A percentile compares a stretch with the other conserved stretches of the same genome.
These are phyloP conservation scores for Galleria mellonella DNA, from an alignment of 1,140 invertebrate species.

Conservation along the genomic window DNA sequence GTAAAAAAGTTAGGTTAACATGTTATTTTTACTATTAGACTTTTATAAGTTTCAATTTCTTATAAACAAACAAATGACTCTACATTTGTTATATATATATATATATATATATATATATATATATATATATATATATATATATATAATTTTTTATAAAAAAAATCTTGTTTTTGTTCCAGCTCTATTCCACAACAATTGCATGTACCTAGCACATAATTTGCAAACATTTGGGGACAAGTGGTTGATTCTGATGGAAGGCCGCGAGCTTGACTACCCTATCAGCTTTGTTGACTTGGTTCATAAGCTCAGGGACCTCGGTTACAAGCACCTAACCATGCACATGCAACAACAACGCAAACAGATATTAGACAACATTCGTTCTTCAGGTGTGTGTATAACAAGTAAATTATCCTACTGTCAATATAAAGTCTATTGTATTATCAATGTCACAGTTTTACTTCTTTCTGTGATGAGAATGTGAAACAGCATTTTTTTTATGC, in stretches of 20 bases:
- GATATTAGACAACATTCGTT: constrained; percentile 81
- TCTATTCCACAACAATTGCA: constrained; percentile 95
- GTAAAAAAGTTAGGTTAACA: background rate
- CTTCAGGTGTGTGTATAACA: constrained; percentile 76
- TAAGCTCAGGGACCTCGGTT: constrained; percentile 80
- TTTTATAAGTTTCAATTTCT: too few species aligned
- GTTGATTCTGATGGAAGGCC: constrained; percentile 50
- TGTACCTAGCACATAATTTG: constrained; percentile 88
- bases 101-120: too few species aligned
- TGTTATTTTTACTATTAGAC: background rate
- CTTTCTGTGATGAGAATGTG: too few species aligned
- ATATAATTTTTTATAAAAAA: too few species aligned
- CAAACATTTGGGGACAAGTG: constrained; percentile 79
- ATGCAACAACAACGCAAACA: constrained; percentile 83
- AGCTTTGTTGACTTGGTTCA: constrained; percentile 68
- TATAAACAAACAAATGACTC: too few species aligned
- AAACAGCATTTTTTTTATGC: too few species aligned
- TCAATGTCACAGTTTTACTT: too few species aligned
- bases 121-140: too few species aligned
- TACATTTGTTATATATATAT: too few species aligned
- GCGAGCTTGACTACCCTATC: constrained; percentile 47
- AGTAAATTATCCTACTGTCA: too few species aligned
- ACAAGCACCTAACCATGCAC: constrained; percentile 81
- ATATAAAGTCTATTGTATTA: too few species aligned
- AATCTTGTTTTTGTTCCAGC: constrained; percentile 76